Percentiles rank a stretch among this genome's conserved stretches.
phyloP scores from a whole-genome alignment of 2,888 invertebrate genomes.

The Sylvicola cinctus region DNA sequence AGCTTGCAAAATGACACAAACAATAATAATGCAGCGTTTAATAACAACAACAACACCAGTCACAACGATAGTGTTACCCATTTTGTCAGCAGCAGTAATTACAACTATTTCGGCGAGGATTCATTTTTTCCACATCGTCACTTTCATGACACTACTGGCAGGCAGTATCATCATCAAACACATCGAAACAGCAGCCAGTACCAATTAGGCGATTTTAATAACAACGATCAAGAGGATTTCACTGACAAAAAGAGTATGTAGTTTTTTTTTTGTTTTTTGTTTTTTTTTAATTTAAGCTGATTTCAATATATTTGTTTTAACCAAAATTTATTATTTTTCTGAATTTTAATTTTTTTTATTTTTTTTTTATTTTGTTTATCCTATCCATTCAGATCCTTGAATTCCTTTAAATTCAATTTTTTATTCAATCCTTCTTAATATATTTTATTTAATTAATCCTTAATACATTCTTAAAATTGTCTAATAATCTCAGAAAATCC shows the following conservation, averaged over 20 bases:
- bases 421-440: too few relatives aligned
- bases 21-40: background rate
- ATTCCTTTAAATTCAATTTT: too few relatives aligned
- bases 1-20: background rate
- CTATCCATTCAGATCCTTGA: too few relatives aligned
- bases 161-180: constrained; percentile 1
- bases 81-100: background rate
- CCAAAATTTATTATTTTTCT: background rate
- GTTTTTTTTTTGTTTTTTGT: background rate
- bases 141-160: background rate
- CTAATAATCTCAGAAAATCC: too few relatives aligned
- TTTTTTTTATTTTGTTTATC: background rate
- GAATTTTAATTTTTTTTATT: background rate
- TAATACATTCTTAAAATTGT: too few relatives aligned
- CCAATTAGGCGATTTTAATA: constrained; percentile 6
- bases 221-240: constrained; percentile 5
- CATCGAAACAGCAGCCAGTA: constrained; percentile 2
- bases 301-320: background rate
- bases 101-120: background rate
- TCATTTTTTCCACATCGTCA: background rate
- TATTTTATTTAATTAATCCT: too few relatives aligned
- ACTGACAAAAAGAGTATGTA: constrained; percentile 8
- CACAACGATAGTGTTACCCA: constrained; percentile 1
- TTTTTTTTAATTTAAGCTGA: background rate
- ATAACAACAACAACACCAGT: constrained; percentile 4